Base-by-base conservation (phyloP, 1,140 invertebrate genomes). In the Dendroctonus valens region DNA sequence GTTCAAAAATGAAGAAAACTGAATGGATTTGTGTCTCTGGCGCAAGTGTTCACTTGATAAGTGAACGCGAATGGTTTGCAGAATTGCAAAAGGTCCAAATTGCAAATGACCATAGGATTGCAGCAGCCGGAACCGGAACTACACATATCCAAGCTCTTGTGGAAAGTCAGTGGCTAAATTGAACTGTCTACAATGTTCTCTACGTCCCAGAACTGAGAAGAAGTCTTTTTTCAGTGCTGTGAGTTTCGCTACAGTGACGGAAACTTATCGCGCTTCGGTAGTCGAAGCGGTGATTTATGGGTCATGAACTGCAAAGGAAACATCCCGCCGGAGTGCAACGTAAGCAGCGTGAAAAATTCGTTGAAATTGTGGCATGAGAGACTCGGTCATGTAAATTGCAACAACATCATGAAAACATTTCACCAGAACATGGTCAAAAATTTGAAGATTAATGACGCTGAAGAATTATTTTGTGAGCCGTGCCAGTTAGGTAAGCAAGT, bases 401-500 rank as follows among this genome's bases (percentile, higher is more conserved):
- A 51, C n/a, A 51, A 8, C 50, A 51, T 51, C 14, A 26, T 62
- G n/a, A 52, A 9, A 37, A 59, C 48, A 39, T n/a, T 39, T n/a
- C 7, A 14, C 42, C 11, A 38, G 51, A 58, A n/a, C n/a, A 12
- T 44, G 11, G 40, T 58, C 6, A 58, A 46, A 12, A 26, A 58
- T 58, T n/a, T 44, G n/a, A 8, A n/a, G 7, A 58, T 58, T 44
- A 15, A 58, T 44, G 41, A 58, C 12, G 38, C 38, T 9, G 40
- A 50, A n/a, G 37, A 49, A 12, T 37, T 49, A 72, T n/a, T 78
- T 1, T 79, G 79, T 75, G 76, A 80, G 54, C 64, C 67, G 6
- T 79, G 76, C 73, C 69, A 69, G 40, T 70, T 74, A 60, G 76
- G 78, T 3, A 81, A 79, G 40, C 59, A 67, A 40, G 46, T 59